Evolutionary conservation across 1,140 invertebrate genomes (phyloP), one percentile per base, ranked within the genome.

Genomic region (Pogonomyrmex californicus): DNA sequence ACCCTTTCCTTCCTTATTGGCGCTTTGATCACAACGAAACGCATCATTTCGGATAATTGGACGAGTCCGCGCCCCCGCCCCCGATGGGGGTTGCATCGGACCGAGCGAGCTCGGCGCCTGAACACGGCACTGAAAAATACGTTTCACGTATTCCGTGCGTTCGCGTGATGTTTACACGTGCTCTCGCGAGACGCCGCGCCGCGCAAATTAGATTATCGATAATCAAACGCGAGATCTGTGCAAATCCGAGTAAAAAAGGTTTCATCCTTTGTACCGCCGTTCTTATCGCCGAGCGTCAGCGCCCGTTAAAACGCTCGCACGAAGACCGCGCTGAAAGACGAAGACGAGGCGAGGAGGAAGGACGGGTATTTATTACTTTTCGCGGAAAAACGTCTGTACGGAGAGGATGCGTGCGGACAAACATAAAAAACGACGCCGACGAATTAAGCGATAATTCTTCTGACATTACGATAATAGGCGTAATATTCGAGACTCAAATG

Each of bases 121-220:
- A 66, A 85, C 63, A 0, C 23, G 23, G 23, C 87, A 63, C 79
- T 82, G 85, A 89, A 91, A 88, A 90, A 86, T 87, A 87, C 63
- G 73, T 85, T 85, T 51, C 82, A 62, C 36, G 17, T n/a, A n/a
- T n/a, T 23, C 23, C 23, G 10, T 41, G 38, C 60, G 23, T 54
- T 54, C 41, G 38, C 33, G 10, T 66, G 5, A 23, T 44, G 9
- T 36, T 68, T 41, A 65, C 87, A 70, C 73, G 71, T 83, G 87
- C 83, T 87, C 83, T 87, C 76, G 56, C 60, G 81, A 77, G 54
- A 86, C 87, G 85, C 81, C 88, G 78, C 65, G 76, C 47, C n/a
- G 23, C 0, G 70, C 70, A 92, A 92, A 92, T 92, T 92, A 90
- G 90, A 92, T 92, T 92, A 92, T 86, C 89, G 78, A 85, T 89